phyloP scores from a whole-genome alignment of 2,113 vertebrate genomes.

The Petrocephalus microphthalmus region DNA sequence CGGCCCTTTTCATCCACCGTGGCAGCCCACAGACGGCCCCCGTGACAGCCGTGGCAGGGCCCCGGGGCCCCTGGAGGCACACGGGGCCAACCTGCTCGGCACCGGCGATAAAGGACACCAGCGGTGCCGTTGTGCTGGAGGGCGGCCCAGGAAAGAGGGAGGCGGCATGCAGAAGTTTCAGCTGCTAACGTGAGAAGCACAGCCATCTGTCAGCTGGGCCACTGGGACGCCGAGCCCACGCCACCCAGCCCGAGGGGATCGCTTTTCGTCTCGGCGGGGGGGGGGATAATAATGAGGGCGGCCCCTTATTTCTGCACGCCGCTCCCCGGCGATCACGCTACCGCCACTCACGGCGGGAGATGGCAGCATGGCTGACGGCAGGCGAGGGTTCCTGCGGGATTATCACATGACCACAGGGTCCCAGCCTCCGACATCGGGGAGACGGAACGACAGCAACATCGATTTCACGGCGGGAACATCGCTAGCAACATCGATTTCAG shows the following conservation, averaged over 20 bases:
- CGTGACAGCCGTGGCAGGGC: background rate
- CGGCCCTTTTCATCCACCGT: background rate
- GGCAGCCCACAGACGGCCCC: background rate
- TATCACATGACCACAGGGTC: background rate
- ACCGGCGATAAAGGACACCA: background rate
- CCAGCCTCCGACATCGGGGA: constrained; percentile 18
- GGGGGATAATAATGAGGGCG: background rate
- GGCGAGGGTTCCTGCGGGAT: background rate
- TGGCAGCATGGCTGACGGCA: background rate
- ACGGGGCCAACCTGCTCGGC: background rate
- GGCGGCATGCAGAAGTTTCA: background rate
- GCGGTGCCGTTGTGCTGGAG: background rate
- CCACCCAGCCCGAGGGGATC: background rate
- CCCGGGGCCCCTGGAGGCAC: background rate
- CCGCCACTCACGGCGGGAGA: too few relatives aligned
- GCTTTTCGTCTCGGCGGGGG: background rate
- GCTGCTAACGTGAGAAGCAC: background rate
- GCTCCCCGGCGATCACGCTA: too few relatives aligned
- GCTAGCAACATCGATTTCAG: constrained; percentile 21
- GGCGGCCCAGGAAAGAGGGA: background rate
- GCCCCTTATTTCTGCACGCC: background rate
- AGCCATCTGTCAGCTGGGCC: background rate
- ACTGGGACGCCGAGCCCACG: background rate
- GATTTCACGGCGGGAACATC: too few relatives aligned
- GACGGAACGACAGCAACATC: constrained; percentile 1